A percentile compares a stretch with the other conserved stretches of the same genome.
Conservation (phyloP, 35 echinoderm and acorn worm genomes). For the Ophiothrix spiculata region DNA sequence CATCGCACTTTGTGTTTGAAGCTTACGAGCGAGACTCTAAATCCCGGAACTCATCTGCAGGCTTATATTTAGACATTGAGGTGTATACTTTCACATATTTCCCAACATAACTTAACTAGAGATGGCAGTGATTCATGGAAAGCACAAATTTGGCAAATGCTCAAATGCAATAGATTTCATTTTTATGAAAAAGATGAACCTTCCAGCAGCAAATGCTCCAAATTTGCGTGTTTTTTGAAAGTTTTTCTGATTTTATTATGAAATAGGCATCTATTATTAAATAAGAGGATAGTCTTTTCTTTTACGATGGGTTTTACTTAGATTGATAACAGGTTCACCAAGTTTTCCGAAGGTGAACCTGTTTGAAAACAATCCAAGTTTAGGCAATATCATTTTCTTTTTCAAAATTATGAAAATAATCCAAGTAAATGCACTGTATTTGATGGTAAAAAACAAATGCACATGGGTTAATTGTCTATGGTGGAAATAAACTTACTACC, state of each 20-base stretch:
- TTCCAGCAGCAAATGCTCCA: too few relatives aligned
- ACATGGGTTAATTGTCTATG: background rate
- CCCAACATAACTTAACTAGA: too few relatives aligned
- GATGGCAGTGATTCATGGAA: too few relatives aligned
- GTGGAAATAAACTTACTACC: background rate
- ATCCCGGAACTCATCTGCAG: too few relatives aligned
- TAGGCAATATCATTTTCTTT: background rate
- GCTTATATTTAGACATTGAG: too few relatives aligned
- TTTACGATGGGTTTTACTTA: background rate
- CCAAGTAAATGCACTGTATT: background rate
- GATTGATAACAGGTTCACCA: background rate
- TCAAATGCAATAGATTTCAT: too few relatives aligned
- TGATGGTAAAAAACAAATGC: background rate
- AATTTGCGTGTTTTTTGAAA: background rate
- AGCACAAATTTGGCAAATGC: too few relatives aligned
- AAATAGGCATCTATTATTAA: background rate
- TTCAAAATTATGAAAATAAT: background rate
- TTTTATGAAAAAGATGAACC: too few relatives aligned
- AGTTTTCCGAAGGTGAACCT: background rate
- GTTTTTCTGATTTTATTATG: background rate
- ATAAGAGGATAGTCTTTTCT: background rate
- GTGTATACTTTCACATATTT: too few relatives aligned
- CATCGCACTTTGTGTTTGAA: too few relatives aligned
- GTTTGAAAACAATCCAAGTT: background rate
- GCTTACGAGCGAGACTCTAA: too few relatives aligned